These are phyloP conservation scores for Enteromius fasciolatus DNA, from an alignment of 2,797 vertebrate genomes.

Conservation along the genomic window DNA sequence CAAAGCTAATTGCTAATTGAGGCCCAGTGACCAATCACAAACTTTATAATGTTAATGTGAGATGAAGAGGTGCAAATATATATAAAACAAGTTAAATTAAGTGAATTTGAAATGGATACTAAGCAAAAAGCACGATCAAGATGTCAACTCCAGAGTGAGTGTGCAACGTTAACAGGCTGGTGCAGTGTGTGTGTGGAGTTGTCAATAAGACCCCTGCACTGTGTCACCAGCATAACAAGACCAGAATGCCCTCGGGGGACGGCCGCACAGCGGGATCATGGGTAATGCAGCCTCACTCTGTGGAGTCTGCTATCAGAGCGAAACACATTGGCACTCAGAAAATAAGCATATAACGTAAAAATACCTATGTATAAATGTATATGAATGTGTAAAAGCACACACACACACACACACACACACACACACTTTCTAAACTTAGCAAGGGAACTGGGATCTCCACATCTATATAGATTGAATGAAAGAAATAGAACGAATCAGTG, in stretches of 20 bases:
- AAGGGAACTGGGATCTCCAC: not conserved
- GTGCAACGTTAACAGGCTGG: not conserved
- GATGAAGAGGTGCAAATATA: constrained; percentile 6
- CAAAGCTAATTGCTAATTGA: not conserved
- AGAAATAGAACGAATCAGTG: not conserved
- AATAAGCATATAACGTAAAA: not conserved
- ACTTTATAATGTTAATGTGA: not conserved
- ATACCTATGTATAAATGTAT: not conserved
- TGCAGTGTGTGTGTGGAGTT: not conserved
- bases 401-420: no score
- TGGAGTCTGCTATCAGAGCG: constrained; percentile 29
- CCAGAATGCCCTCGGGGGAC: constrained; percentile 37
- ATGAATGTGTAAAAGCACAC: not conserved
- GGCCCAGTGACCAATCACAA: constrained; percentile 7
- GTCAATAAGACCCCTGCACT: constrained; percentile 38
- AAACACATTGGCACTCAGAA: not conserved
- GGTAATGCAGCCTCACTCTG: constrained; percentile 41
- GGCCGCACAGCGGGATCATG: constrained; percentile 45
- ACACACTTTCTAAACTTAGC: not conserved
- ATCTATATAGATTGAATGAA: not conserved
- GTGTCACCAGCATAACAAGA: constrained; percentile 53
- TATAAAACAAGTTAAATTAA: constrained; percentile 18
- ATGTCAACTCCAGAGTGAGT: constrained; percentile 28
- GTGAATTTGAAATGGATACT: constrained; percentile 27
- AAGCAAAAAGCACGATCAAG: constrained; percentile 23